Percentiles rank a stretch among this genome's conserved stretches.
Evolutionary conservation across 2,888 invertebrate species (phyloP).

Genomic region (Drosophila neutralis): DNA sequence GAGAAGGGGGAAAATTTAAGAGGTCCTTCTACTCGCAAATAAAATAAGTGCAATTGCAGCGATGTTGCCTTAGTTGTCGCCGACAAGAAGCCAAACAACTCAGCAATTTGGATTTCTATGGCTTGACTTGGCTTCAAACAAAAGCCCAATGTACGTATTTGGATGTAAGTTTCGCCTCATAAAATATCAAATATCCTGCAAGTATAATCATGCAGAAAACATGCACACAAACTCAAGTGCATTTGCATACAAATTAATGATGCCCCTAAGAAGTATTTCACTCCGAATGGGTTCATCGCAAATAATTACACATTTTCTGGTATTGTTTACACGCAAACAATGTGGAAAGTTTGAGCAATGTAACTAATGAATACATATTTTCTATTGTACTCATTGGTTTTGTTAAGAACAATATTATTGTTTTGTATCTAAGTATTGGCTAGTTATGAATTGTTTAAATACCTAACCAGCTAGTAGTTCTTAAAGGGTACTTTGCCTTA

Average conservation of each 20-base stretch:
- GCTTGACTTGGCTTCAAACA: constrained; percentile 31
- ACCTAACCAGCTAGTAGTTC: neutral
- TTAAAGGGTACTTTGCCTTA: neutral
- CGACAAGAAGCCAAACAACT: constrained; percentile 45
- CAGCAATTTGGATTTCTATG: constrained; percentile 40
- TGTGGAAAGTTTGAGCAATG: neutral
- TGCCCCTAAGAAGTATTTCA: neutral
- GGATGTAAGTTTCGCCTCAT: constrained; percentile 20
- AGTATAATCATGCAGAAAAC: constrained; percentile 26
- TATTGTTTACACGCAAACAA: neutral
- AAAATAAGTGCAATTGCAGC: constrained; percentile 43
- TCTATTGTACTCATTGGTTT: neutral
- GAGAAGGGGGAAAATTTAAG: neutral
- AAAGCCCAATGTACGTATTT: constrained; percentile 16
- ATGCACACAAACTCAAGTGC: constrained; percentile 6
- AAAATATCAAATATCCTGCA: constrained; percentile 6
- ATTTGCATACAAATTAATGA: constrained; percentile 12
- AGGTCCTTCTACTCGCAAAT: constrained; percentile 30
- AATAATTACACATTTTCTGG: constrained; percentile 1
- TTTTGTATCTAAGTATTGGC: neutral
- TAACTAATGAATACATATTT: no score
- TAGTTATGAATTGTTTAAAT: neutral
- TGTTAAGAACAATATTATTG: neutral
- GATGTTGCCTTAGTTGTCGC: constrained; percentile 22
- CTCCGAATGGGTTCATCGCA: neutral